Evolutionary conservation across 2,113 vertebrate genomes (phyloP), one percentile per base, ranked within the genome.

Genomic region (Pantherophis guttatus): DNA sequence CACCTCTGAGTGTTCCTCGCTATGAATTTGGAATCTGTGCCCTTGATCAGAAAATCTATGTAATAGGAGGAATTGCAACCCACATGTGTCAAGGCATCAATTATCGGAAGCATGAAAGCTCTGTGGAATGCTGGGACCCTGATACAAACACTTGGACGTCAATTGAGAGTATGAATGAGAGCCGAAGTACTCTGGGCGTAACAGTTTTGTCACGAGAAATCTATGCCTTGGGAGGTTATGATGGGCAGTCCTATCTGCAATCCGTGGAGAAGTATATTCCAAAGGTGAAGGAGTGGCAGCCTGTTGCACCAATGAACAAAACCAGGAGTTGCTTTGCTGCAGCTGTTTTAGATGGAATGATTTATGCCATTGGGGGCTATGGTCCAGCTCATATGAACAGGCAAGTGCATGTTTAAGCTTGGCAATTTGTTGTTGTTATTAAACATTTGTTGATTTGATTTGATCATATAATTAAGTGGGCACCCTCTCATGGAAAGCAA

Each of bases 331-430:
- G 99, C 95, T 99, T 99, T 90, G 99, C 99, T 6, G 99, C 99
- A 0, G 99, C 99, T 0, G 98, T 99, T 65, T 95, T 99, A 94
- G 99, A 99, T 5, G 99, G 99, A 24, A 99, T 99, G 99, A 98
- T 99, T 54, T 99, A 99, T 0, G 99, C 99, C 95, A 99, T 99
- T 2, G 99, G 99, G 13, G 99, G 99, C 0, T 99, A 99, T 0
- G 99, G 99, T 0, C 99, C 99, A 2, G 99, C 99, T 11, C 99
- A 99, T 87, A 99, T 99, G 99, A 99, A 99, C 98, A 99, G 99
- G 99, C 99, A 97, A 0, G 54, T 26, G 87, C 3, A n/a, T 55
- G 10, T 81, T 81, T 44, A 81, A 44, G 0, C 17, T 81, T 44
- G 70, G 70, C 15, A 39, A 9, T 3, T 81, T 39, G 9, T 39